Percentiles rank a stretch among this genome's conserved stretches.
These are phyloP conservation scores for Smutsia gigantea DNA, from an alignment of 2,797 vertebrate species.

Conservation along the genomic window DNA sequence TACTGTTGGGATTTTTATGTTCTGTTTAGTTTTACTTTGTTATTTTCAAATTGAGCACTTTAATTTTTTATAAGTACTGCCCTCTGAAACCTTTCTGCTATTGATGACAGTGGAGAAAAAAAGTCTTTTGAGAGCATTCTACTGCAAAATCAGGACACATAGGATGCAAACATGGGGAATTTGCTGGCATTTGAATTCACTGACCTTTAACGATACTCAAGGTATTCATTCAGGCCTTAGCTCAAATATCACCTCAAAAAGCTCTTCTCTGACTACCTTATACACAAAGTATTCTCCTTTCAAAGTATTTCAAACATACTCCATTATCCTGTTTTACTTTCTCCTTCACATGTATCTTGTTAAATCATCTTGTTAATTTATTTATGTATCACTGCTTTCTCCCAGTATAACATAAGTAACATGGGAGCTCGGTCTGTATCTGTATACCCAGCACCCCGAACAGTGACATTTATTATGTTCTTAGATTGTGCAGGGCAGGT, in stretches of 20 bases:
- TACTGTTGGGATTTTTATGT: background rate
- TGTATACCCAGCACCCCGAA: background rate
- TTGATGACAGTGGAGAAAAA: background rate
- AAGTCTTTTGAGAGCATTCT: background rate
- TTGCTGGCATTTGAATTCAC: background rate
- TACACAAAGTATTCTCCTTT: background rate
- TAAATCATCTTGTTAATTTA: background rate
- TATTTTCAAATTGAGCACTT: conserved; percentile 27
- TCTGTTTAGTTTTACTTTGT: background rate
- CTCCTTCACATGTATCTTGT: background rate
- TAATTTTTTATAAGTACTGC: background rate
- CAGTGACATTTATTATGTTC: background rate
- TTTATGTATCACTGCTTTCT: background rate
- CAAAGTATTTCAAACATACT: background rate
- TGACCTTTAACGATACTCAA: background rate
- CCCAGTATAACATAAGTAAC: background rate
- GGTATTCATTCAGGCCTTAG: background rate
- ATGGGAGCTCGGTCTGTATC: background rate
- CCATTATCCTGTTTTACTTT: background rate
- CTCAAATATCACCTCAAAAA: background rate
- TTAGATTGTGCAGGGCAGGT: background rate
- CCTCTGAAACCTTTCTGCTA: background rate
- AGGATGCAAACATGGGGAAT: background rate
- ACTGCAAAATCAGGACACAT: background rate
- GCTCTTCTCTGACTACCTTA: background rate